These are phyloP conservation scores for Peromyscus maniculatus DNA, from an alignment of 2,113 vertebrate genomes.

Conservation along the genomic window DNA sequence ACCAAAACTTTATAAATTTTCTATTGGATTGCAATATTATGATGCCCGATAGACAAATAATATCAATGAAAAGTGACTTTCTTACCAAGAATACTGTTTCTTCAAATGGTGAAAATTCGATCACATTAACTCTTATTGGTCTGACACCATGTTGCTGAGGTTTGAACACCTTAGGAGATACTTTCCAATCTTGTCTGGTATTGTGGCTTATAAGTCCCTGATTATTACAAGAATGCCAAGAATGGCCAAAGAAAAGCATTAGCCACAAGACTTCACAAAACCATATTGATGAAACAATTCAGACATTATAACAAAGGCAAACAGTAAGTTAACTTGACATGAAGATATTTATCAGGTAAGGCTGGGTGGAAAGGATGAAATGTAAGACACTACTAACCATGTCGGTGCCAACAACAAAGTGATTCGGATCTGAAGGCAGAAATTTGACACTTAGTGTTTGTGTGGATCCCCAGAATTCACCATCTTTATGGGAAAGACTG, in stretches of 20 bases:
- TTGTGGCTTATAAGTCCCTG: constrained; percentile 94
- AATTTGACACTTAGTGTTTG: constrained; percentile 92
- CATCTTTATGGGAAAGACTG: constrained; percentile 86
- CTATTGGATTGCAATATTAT: not conserved
- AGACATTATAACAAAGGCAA: not conserved
- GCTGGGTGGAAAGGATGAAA: constrained; percentile 29
- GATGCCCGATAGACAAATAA: not conserved
- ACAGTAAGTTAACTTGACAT: not conserved
- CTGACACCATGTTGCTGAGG: constrained; percentile 85
- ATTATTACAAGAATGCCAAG: constrained; percentile 1
- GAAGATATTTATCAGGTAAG: not conserved
- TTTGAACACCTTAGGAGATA: constrained; percentile 91
- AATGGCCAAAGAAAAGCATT: not conserved
- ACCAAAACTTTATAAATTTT: not conserved
- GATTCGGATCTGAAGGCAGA: constrained; percentile 92
- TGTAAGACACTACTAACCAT: constrained; percentile 88
- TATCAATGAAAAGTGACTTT: not conserved
- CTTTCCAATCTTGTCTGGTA: constrained; percentile 91
- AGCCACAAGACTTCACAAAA: not conserved
- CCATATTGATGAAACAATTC: not conserved
- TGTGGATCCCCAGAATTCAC: constrained; percentile 76
- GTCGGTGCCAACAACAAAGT: constrained; percentile 95
- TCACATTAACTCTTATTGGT: constrained; percentile 89
- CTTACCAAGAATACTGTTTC: constrained; percentile 94
- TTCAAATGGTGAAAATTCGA: constrained; percentile 94